phyloP scores from a whole-genome alignment of 1,140 invertebrate species.

The Orussus abietinus region DNA sequence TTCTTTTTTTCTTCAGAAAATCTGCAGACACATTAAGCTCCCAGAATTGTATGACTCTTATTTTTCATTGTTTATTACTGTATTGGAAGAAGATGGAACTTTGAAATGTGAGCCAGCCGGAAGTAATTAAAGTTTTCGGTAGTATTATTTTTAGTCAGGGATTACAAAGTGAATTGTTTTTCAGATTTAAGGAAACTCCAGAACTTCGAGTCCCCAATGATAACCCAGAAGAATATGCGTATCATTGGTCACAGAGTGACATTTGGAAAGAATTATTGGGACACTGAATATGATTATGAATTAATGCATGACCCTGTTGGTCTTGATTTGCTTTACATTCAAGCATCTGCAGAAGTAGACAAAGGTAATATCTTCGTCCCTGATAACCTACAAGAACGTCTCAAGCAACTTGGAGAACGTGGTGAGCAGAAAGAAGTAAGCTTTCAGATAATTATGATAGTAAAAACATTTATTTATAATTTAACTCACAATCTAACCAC shows the following conservation, averaged over 20 bases:
- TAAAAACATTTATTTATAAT: background rate
- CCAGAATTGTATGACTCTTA: slow-evolving; percentile 74
- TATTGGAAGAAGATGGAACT: slow-evolving; percentile 70
- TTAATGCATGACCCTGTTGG: slow-evolving; percentile 76
- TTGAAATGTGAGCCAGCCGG: slow-evolving; percentile 62
- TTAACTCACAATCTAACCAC: slow-evolving; percentile 1
- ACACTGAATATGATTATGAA: slow-evolving; percentile 76
- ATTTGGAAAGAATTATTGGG: slow-evolving; percentile 73
- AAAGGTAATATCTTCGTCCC: slow-evolving; percentile 77
- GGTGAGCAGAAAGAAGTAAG: slow-evolving; percentile 78
- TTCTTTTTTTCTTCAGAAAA: slow-evolving; percentile 58
- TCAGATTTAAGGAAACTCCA: slow-evolving; percentile 81
- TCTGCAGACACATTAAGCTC: slow-evolving; percentile 72
- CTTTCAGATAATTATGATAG: slow-evolving; percentile 11
- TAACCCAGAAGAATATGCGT: slow-evolving; percentile 69
- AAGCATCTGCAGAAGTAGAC: slow-evolving; percentile 82
- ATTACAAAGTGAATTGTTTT: slow-evolving; percentile 25
- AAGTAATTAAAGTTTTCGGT: slow-evolving; percentile 24
- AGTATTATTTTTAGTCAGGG: slow-evolving; percentile 11
- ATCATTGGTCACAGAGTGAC: slow-evolving; percentile 32
- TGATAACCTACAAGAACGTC: slow-evolving; percentile 65
- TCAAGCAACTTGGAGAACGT: slow-evolving; percentile 67
- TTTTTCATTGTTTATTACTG: slow-evolving; percentile 85
- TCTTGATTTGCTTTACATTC: slow-evolving; percentile 82
- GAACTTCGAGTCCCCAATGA: slow-evolving; percentile 94